Evolutionary conservation across 2,113 vertebrate genomes (phyloP), one percentile per base, ranked within the genome.

Genomic region (Stictonetta naevosa): DNA sequence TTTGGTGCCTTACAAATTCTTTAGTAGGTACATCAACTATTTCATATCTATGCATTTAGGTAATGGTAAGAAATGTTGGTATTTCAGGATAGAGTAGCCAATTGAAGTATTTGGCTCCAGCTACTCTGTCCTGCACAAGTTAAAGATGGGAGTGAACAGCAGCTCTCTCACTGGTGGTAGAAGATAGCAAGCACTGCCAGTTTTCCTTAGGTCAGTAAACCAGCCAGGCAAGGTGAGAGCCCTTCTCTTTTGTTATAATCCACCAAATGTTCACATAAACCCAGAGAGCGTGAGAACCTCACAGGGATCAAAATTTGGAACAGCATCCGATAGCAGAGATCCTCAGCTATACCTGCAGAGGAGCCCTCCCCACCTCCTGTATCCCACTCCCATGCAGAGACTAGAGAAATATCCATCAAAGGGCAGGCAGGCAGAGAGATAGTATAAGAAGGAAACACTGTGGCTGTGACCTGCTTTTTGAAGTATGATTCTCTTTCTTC

Each of bases 1-100:
- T 87, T 91, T 71, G 20, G 8, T 69, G 38, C 75, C 78, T 95
- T 79, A 93, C 53, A 87, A 95, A 85, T 85, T 85, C 66, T 89
- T 6, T 50, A 85, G 90, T 67, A 79, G 50, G 63, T 28, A 92
- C 86, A 82, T 95, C 91, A 83, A 83, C 40, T 71, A 93, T 83
- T 91, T 95, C 92, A 69, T 93, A 85, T 59, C 10, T 18, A 7
- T 1, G 3, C 63, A 36, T 28, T 74, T 63, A 55, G 5, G 21
- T 33, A 50, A 77, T 18, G 33, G 25, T 50, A 28, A 0, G 0
- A 88, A 62, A n/a, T 38, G 8, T 28, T 31, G 14, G 9, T 13
- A 36, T 48, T 77, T 83, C 4, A 13, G 55, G 34, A 83, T 62
- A 36, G 13, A 58, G 38, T 20, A 63, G 58, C 23, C 55, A 60